These are phyloP conservation scores for Chionoecetes opilio DNA, from an alignment of 1,140 invertebrate species.

Conservation along the genomic window DNA sequence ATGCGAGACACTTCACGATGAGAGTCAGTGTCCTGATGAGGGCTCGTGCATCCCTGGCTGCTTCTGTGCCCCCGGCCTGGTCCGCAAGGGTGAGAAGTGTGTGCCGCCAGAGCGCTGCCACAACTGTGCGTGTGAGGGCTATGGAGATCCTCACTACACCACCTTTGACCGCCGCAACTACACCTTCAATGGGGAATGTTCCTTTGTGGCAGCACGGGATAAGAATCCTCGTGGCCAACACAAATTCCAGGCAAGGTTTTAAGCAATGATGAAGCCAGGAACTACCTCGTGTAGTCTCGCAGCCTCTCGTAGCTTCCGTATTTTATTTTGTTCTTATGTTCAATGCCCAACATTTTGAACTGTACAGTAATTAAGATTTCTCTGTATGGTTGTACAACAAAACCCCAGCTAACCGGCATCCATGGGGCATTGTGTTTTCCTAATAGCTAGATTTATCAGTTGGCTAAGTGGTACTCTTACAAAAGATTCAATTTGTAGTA, in stretches of 20 bases:
- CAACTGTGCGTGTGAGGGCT: slow-evolving; percentile 92
- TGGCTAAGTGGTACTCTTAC: no score
- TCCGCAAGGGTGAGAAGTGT: slow-evolving; percentile 89
- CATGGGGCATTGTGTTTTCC: no score
- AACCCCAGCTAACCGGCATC: no score
- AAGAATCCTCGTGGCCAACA: slow-evolving; percentile 85
- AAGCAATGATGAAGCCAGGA: no score
- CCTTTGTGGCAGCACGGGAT: slow-evolving; percentile 90
- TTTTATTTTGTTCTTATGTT: no score
- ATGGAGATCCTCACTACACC: slow-evolving; percentile 94
- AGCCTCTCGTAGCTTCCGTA: no score
- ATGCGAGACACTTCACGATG: slow-evolving; percentile 87
- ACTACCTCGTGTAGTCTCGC: no score
- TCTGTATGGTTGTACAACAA: no score
- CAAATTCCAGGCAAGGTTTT: slow-evolving; percentile 86
- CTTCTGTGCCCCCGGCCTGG: slow-evolving; percentile 91
- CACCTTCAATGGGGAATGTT: slow-evolving; percentile 94
- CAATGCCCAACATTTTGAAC: no score
- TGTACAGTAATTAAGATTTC: no score
- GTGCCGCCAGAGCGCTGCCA: slow-evolving; percentile 89
- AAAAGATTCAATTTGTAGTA: no score
- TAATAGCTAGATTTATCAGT: no score
- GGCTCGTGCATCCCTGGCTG: slow-evolving; percentile 91
- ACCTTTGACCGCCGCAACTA: slow-evolving; percentile 92
- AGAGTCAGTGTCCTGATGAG: slow-evolving; percentile 87